phyloP scores from a whole-genome alignment of 2,888 invertebrate species.

The Epistrophe eligans region DNA sequence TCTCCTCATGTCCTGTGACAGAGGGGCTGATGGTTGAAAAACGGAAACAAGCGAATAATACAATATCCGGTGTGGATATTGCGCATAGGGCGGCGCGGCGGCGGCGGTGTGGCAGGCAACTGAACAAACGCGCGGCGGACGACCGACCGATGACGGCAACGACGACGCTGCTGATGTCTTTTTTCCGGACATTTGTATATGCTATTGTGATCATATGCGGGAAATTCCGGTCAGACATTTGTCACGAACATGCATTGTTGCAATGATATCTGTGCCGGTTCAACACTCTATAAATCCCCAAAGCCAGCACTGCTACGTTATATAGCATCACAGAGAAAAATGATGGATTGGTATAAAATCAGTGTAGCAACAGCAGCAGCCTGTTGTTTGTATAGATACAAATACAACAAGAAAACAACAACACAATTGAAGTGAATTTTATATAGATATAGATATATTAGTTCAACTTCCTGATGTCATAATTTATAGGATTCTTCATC shows the following conservation, averaged over 20 bases:
- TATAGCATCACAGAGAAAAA: background rate
- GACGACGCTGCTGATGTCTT: background rate
- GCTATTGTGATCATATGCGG: conserved; percentile 40
- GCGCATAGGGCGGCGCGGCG: conserved; percentile 49
- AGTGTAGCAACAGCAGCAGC: conserved; percentile 11
- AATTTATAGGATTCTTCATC: conserved; percentile 16
- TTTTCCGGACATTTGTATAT: conserved; percentile 34
- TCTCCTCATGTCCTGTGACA: conserved; percentile 1
- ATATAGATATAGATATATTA: no score
- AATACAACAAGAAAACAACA: background rate
- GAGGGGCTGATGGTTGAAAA: conserved; percentile 43
- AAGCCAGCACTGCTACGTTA: background rate
- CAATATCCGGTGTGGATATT: conserved; percentile 66
- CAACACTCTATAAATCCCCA: conserved; percentile 44
- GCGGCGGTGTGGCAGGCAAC: background rate
- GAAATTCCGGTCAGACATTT: conserved; percentile 51
- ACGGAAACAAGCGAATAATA: conserved; percentile 69
- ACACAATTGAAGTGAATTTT: conserved; percentile 26
- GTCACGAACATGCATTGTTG: conserved; percentile 47
- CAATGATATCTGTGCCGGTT: conserved; percentile 38
- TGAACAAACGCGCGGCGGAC: background rate
- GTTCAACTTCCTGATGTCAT: conserved; percentile 25
- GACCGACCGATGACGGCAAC: background rate
- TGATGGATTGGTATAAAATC: conserved; percentile 34
- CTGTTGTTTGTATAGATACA: conserved; percentile 14